Conservation (phyloP, 1,140 invertebrate genomes). For the Dryas iulia region DNA sequence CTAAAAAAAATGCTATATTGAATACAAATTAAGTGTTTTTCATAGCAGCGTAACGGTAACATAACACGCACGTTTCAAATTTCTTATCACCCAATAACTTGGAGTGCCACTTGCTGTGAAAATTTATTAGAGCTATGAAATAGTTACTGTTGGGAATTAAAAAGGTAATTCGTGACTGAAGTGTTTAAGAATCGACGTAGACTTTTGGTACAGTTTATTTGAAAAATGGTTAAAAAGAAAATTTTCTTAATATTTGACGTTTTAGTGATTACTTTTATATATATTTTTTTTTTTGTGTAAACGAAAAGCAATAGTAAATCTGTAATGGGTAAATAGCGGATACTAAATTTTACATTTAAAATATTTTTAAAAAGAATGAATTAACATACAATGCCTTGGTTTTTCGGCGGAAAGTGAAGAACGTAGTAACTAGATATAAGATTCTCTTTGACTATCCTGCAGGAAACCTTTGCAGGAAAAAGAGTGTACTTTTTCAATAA, state of each 20-base stretch:
- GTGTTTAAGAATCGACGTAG: background rate
- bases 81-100: conserved; percentile 2
- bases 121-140: conserved; percentile 3
- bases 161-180: background rate
- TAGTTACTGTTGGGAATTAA: background rate
- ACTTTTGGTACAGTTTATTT: background rate
- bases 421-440: too few species aligned
- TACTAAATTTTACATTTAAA: too few species aligned
- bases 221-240: background rate
- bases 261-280: background rate
- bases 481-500: too few species aligned
- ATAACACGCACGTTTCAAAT: background rate
- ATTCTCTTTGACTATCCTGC: too few species aligned
- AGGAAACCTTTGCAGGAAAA: too few species aligned
- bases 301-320: too few species aligned
- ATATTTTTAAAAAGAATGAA: too few species aligned
- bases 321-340: too few species aligned
- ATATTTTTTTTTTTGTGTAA: background rate
- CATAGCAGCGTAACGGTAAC: background rate
- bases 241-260: background rate
- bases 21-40: background rate
- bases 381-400: too few species aligned
- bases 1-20: background rate
- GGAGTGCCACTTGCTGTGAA: background rate
- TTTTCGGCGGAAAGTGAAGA: too few species aligned